phyloP scores from a whole-genome alignment of 2,888 invertebrate genomes.

The Iphiclides podalirius region DNA sequence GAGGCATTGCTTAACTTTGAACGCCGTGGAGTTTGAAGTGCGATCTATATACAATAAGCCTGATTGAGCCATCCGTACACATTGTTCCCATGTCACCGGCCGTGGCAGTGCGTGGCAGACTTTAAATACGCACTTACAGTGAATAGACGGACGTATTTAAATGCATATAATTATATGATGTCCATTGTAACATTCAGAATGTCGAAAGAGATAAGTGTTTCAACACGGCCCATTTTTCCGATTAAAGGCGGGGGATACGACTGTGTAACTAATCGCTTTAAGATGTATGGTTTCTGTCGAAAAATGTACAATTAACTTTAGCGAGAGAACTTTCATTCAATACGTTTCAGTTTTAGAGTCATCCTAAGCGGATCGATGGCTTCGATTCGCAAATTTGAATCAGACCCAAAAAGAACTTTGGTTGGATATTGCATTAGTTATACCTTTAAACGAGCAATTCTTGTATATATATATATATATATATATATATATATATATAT shows the following conservation, averaged over 20 bases:
- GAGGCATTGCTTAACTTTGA: slow-evolving; percentile 5
- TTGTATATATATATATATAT: too few species aligned
- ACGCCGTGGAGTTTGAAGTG: not conserved
- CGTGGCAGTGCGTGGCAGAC: not conserved
- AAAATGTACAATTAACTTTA: too few species aligned
- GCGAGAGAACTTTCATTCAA: too few species aligned
- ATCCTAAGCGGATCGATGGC: too few species aligned
- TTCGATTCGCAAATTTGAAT: too few species aligned
- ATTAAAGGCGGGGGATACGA: not conserved
- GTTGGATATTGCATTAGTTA: too few species aligned
- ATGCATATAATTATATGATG: slow-evolving; percentile 1
- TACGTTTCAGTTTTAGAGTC: too few species aligned
- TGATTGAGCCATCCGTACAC: slow-evolving; percentile 10
- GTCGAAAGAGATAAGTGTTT: not conserved
- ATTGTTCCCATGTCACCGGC: slow-evolving; percentile 12
- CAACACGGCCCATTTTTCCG: not conserved
- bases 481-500: too few species aligned
- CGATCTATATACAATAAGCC: slow-evolving; percentile 21
- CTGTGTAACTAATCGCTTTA: too few species aligned
- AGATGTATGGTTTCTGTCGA: too few species aligned
- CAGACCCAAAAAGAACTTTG: too few species aligned
- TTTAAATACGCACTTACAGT: not conserved
- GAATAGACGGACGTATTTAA: slow-evolving; percentile 7
- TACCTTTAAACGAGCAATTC: too few species aligned
- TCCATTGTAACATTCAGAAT: not conserved